Evolutionary conservation across 2,797 vertebrate species (phyloP).

Genomic region (Nyctalus aviator): DNA sequence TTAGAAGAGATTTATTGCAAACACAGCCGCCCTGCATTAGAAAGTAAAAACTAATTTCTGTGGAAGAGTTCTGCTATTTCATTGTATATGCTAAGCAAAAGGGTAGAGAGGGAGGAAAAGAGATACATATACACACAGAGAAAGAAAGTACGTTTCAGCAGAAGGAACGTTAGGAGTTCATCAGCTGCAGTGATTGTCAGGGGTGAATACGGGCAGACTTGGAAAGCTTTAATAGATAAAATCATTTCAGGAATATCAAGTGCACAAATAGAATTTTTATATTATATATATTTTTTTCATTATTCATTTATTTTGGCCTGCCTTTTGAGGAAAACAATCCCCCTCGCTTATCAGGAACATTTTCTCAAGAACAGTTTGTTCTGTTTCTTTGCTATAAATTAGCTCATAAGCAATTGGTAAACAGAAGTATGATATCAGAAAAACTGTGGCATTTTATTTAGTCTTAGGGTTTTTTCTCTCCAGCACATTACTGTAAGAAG

Average conservation of each 20-base stretch:
- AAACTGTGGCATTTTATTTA: neutral
- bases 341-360: neutral
- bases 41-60: neutral
- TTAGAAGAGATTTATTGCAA: slow-evolving; percentile 8
- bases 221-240: neutral
- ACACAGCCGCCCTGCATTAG: neutral
- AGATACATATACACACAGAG: neutral
- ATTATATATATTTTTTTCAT: neutral
- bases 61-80: neutral
- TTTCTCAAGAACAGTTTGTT: neutral
- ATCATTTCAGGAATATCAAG: slow-evolving; percentile 8
- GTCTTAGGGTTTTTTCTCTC: neutral
- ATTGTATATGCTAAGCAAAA: slow-evolving; percentile 11
- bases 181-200: neutral
- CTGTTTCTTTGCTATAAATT: slow-evolving; percentile 25
- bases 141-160: neutral
- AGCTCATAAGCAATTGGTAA: neutral
- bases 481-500: neutral
- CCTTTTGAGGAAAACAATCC: neutral
- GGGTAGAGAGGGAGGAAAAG: neutral
- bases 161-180: neutral
- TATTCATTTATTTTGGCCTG: neutral
- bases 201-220: neutral
- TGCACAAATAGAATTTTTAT: neutral
- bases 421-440: neutral